A percentile compares a stretch with the other conserved stretches of the same genome.
These are phyloP conservation scores for Mystacides longicornis DNA, from an alignment of 2,888 invertebrate species.

Conservation along the genomic window DNA sequence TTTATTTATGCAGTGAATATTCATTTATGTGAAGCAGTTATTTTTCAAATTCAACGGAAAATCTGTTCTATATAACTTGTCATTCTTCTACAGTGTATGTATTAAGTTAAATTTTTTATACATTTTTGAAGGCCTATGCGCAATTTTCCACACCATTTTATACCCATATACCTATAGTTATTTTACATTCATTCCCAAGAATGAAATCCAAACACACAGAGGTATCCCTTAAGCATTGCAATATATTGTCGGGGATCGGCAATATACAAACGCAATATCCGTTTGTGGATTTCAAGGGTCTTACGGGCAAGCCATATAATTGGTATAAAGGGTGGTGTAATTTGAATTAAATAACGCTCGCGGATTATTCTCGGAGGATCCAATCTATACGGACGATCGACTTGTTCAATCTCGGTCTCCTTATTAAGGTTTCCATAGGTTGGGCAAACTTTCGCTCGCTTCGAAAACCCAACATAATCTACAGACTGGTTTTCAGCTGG, in stretches of 20 bases:
- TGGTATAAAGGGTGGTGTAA: slow-evolving; percentile 19
- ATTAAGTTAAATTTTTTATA: too few relatives aligned
- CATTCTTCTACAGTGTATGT: too few relatives aligned
- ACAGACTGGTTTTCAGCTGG: too few relatives aligned
- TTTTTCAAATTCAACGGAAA: too few relatives aligned
- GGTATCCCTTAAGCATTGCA: slow-evolving; percentile 12
- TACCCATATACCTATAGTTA: too few relatives aligned
- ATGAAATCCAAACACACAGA: background rate
- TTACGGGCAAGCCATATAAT: slow-evolving; percentile 22
- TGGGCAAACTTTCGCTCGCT: too few relatives aligned
- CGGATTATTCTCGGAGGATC: slow-evolving; percentile 17
- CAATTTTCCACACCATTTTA: too few relatives aligned
- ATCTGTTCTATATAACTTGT: too few relatives aligned
- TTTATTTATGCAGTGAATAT: too few relatives aligned
- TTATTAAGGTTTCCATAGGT: slow-evolving; percentile 1
- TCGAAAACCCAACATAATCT: too few relatives aligned
- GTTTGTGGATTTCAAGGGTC: slow-evolving; percentile 18
- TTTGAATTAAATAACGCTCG: slow-evolving; percentile 26
- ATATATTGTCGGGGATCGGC: slow-evolving; percentile 19
- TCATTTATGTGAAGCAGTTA: too few relatives aligned
- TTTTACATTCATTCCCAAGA: background rate
- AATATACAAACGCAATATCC: slow-evolving; percentile 24
- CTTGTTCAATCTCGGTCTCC: background rate
- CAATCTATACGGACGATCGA: slow-evolving; percentile 16
- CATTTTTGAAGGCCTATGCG: too few relatives aligned